phyloP scores from a whole-genome alignment of 2,888 invertebrate genomes.

The Volucella zonaria region DNA sequence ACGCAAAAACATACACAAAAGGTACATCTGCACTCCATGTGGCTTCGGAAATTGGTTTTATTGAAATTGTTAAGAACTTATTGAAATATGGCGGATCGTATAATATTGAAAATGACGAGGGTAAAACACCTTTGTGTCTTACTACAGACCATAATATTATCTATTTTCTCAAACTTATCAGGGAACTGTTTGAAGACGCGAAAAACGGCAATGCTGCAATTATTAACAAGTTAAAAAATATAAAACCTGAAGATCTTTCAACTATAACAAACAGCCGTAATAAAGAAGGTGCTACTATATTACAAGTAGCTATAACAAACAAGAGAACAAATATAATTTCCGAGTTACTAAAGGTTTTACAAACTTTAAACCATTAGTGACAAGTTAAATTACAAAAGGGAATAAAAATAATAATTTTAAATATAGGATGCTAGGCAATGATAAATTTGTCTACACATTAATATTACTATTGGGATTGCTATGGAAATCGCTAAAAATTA shows the following conservation, averaged over 20 bases:
- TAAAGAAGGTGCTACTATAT: constrained; percentile 15
- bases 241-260: constrained; percentile 18
- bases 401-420: too few relatives aligned
- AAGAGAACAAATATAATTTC: neutral
- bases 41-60: constrained; percentile 55
- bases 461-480: too few relatives aligned
- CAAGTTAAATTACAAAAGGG: too few relatives aligned
- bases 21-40: constrained; percentile 45
- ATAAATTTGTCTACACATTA: too few relatives aligned
- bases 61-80: constrained; percentile 32
- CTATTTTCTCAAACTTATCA: neutral
- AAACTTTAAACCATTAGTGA: too few relatives aligned
- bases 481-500: too few relatives aligned
- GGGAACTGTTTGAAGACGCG: neutral
- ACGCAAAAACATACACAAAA: constrained; percentile 18
- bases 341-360: too few relatives aligned
- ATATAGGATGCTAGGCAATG: too few relatives aligned
- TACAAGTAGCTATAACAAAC: constrained; percentile 25
- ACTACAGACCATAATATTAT: neutral
- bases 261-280: constrained; percentile 30
- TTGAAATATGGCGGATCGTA: constrained; percentile 62
- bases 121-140: neutral
- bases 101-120: constrained; percentile 40
- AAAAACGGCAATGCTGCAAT: constrained; percentile 2
- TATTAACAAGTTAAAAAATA: constrained; percentile 11